Evolutionary conservation across 2,113 vertebrate genomes (phyloP), one percentile per base, ranked within the genome.

Genomic region (Brienomyrus brachyistius): DNA sequence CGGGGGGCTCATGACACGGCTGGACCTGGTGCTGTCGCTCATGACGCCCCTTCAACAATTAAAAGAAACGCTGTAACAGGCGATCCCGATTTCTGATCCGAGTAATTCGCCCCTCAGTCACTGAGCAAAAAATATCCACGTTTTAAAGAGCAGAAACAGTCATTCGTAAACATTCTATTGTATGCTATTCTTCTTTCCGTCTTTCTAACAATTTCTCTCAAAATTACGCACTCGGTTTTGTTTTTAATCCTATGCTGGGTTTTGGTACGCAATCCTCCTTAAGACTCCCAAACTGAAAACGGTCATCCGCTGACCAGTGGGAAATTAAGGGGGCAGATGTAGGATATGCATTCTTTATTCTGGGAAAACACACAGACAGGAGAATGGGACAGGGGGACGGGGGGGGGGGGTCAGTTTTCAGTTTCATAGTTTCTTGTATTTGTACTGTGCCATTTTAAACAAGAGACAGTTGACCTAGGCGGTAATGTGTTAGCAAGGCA

Each of bases 1-100:
- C 3, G 86, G 23, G 11, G 11, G 27, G 48, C 52, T 88, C 35
- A 87, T 89, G 47, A 13, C 62, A 91, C 43, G 91, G 89, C 70
- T 87, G 48, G 92, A 88, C 89, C 91, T 90, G 31, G 77, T 56
- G 45, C 92, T 89, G 86, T 91, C 91, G 88, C 91, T 91, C 93
- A 93, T 93, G 8, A 13, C 45, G 21, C 0, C 82, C 82, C 23
- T 21, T 21, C 17, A n/a, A n/a, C 40, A 82, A 45, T 3, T 48
- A 47, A 83, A 83, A 19, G 40, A 83, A 83, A 31, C 7, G 47
- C 19, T n/a, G 3, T 23, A 48, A 47, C 80, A 9, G 17, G 40
- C 23, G 48, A 47, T 83, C 40, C 21, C 40, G 80, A 48, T 83
- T 83, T n/a, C 15, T 10, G 5, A 77, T 77, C 27, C 35, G 70